phyloP scores from a whole-genome alignment of 92 coral and sea anemone genomes.

The Siderastrea siderea region DNA sequence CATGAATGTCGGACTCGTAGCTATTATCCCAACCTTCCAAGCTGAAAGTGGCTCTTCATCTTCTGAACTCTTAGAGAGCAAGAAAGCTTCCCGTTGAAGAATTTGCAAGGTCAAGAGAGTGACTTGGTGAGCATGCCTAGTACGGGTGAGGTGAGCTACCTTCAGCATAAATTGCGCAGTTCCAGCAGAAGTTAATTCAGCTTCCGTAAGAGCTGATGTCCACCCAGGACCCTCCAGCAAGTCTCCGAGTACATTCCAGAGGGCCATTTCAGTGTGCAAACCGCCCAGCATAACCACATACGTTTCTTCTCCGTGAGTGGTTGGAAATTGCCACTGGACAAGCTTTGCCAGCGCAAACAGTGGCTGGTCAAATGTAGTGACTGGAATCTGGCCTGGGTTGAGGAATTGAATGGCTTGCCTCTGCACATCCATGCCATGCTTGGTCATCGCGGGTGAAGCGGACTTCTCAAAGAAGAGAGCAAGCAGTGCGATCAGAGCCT shows the following conservation, averaged over 20 bases:
- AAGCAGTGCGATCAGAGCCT: slow-evolving; percentile 64
- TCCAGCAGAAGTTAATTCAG: slow-evolving; percentile 45
- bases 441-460: slow-evolving; percentile 49
- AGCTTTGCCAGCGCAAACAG: slow-evolving; percentile 72
- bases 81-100: too few species aligned
- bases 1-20: too few species aligned
- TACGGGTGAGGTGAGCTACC: too few species aligned
- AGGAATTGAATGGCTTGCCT: slow-evolving; percentile 22
- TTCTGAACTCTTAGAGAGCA: too few species aligned
- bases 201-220: slow-evolving; percentile 59
- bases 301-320: slow-evolving; percentile 69
- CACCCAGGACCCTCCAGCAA: slow-evolving; percentile 78
- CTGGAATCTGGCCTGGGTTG: slow-evolving; percentile 65
- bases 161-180: too few species aligned
- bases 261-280: slow-evolving; percentile 61
- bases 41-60: too few species aligned
- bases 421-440: slow-evolving; percentile 75
- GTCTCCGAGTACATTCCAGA: slow-evolving; percentile 75
- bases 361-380: slow-evolving; percentile 74
- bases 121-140: too few species aligned
- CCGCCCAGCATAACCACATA: slow-evolving; percentile 50
- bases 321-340: slow-evolving; percentile 79
- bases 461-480: slow-evolving; percentile 32
- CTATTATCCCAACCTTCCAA: too few species aligned
- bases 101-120: too few species aligned